Evolutionary conservation across 2,113 vertebrate species (phyloP).

Genomic region (Tragelaphus buxtoni): DNA sequence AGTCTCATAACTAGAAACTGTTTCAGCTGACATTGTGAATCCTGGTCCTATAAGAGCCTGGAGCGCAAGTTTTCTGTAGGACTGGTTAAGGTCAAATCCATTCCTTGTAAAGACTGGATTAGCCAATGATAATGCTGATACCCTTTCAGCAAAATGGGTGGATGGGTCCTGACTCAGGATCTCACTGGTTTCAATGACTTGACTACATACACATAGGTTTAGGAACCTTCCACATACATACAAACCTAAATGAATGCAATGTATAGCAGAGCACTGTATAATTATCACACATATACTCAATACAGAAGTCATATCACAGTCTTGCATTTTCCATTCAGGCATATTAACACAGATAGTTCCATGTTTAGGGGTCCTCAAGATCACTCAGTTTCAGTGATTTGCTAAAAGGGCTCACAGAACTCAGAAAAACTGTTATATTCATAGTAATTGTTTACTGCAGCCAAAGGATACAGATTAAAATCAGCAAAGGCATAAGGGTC

Average conservation of each 20-base stretch:
- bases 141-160: neutral
- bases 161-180: neutral
- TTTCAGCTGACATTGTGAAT: neutral
- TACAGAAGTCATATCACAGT: neutral
- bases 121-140: neutral
- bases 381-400: neutral
- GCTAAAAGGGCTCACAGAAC: neutral
- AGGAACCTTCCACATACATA: neutral
- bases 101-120: neutral
- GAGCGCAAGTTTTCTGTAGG: neutral
- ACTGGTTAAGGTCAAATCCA: neutral
- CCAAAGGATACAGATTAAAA: neutral
- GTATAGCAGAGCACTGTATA: neutral
- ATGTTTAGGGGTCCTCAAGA: neutral
- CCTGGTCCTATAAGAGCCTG: neutral
- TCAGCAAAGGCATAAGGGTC: neutral
- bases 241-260: neutral
- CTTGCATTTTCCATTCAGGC: neutral
- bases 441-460: neutral
- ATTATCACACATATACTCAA: neutral
- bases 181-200: neutral
- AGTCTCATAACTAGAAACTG: neutral
- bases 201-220: neutral
- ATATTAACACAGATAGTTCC: neutral
- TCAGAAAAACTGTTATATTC: neutral